phyloP scores from a whole-genome alignment of 92 coral and sea anemone species.

The Palythoa heliodiscus region DNA sequence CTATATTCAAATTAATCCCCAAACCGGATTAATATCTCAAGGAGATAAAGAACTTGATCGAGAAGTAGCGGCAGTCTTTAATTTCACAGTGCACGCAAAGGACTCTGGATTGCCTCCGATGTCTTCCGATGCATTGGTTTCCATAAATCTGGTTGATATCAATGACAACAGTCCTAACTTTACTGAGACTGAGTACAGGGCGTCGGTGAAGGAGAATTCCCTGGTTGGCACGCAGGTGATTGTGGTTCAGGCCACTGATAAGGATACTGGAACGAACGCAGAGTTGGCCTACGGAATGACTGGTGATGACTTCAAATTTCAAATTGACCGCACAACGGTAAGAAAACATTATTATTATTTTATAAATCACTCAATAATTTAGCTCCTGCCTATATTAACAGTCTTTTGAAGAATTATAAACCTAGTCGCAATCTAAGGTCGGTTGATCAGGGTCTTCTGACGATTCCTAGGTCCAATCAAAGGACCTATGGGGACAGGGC shows the following conservation, averaged over 20 bases:
- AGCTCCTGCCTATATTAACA: no score
- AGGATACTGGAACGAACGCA: conserved; percentile 77
- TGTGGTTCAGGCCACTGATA: conserved; percentile 76
- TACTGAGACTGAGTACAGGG: conserved; percentile 69
- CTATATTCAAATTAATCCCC: conserved; percentile 58
- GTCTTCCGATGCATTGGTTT: conserved; percentile 63
- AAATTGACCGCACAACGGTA: conserved; percentile 64
- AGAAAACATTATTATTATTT: no score
- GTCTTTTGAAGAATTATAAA: no score
- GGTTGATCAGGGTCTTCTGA: no score
- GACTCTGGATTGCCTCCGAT: conserved; percentile 67
- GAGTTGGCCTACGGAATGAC: conserved; percentile 70
- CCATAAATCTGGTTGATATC: conserved; percentile 76
- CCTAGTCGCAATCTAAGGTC: no score
- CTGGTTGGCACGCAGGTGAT: conserved; percentile 69
- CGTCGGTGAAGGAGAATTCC: conserved; percentile 83
- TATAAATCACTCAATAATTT: no score
- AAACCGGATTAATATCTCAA: conserved; percentile 64
- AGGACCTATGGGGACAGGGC: no score
- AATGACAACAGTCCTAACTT: conserved; percentile 86
- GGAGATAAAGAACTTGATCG: conserved; percentile 61
- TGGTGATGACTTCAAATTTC: conserved; percentile 62
- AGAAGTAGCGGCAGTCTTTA: conserved; percentile 54
- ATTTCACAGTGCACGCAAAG: conserved; percentile 71
- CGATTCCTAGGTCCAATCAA: no score